phyloP scores from a whole-genome alignment of 2,888 invertebrate species.

The Lepetodrilus schrolli region DNA sequence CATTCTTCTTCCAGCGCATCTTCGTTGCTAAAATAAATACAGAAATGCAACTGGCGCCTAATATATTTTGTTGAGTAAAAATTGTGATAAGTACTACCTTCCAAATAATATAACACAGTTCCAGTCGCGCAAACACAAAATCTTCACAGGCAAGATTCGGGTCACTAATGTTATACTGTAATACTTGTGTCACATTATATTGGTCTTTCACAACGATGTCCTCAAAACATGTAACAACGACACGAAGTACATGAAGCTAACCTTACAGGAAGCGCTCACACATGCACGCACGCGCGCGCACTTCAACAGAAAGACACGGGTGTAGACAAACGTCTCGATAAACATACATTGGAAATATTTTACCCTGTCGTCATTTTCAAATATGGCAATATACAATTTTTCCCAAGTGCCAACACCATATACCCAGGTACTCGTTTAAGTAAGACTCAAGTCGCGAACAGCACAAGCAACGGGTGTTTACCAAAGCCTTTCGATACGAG shows the following conservation, averaged over 20 bases:
- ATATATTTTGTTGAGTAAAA: too few species aligned
- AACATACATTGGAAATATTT: constrained; percentile 1
- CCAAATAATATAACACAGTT: too few species aligned
- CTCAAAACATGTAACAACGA: background rate
- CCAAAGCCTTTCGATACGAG: too few species aligned
- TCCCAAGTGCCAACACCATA: too few species aligned
- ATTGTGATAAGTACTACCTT: too few species aligned
- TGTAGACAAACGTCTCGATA: background rate
- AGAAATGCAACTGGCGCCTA: too few species aligned
- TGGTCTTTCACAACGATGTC: background rate
- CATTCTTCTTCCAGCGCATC: too few species aligned
- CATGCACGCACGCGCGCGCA: background rate
- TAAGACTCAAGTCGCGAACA: too few species aligned
- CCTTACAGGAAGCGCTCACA: background rate
- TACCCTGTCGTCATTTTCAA: background rate
- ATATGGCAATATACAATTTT: too few species aligned
- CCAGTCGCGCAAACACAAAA: background rate
- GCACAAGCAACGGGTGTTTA: too few species aligned
- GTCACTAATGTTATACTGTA: background rate
- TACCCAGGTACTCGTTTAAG: too few species aligned
- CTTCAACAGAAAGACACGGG: constrained; percentile 10
- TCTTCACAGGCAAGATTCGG: background rate
- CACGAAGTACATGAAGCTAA: background rate
- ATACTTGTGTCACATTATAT: background rate
- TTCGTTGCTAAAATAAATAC: too few species aligned